A percentile compares a stretch with the other conserved stretches of the same genome.
phyloP scores from a whole-genome alignment of 1,140 invertebrate genomes.

The Elymnias hypermnestra region DNA sequence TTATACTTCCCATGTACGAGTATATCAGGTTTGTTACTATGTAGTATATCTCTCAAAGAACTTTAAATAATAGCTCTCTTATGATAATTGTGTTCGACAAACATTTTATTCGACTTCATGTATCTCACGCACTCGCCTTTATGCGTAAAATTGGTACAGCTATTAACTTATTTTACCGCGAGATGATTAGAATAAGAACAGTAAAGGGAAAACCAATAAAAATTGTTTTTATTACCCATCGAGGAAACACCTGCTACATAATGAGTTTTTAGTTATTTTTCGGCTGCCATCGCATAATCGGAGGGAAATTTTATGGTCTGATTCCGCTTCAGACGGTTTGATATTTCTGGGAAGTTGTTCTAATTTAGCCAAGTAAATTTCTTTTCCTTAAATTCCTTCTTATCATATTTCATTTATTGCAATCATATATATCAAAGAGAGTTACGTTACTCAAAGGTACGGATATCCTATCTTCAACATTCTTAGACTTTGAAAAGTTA shows the following conservation, averaged over 20 bases:
- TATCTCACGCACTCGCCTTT: background rate
- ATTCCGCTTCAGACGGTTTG: constrained; percentile 1
- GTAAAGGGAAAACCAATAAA: constrained; percentile 46
- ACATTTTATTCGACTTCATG: background rate
- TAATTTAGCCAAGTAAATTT: background rate
- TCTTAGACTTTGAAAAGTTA: too few relatives aligned
- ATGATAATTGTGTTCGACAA: too few relatives aligned
- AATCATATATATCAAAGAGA: background rate
- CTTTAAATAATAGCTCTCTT: too few relatives aligned
- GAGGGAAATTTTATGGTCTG: constrained; percentile 11
- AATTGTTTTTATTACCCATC: constrained; percentile 41
- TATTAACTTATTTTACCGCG: constrained; percentile 17
- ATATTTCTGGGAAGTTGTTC: background rate
- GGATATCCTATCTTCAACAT: too few relatives aligned
- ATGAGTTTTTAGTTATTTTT: constrained; percentile 45
- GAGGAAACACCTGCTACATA: constrained; percentile 46
- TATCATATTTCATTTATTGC: background rate
- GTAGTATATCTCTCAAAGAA: too few relatives aligned
- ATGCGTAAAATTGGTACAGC: background rate
- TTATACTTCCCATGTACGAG: too few relatives aligned
- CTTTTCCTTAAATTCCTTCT: background rate
- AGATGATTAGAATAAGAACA: constrained; percentile 31
- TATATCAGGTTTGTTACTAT: too few relatives aligned
- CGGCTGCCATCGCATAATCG: constrained; percentile 21
- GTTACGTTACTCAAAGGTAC: too few relatives aligned